phyloP scores from a whole-genome alignment of 2,113 vertebrate species.

The Fregata magnificens region DNA sequence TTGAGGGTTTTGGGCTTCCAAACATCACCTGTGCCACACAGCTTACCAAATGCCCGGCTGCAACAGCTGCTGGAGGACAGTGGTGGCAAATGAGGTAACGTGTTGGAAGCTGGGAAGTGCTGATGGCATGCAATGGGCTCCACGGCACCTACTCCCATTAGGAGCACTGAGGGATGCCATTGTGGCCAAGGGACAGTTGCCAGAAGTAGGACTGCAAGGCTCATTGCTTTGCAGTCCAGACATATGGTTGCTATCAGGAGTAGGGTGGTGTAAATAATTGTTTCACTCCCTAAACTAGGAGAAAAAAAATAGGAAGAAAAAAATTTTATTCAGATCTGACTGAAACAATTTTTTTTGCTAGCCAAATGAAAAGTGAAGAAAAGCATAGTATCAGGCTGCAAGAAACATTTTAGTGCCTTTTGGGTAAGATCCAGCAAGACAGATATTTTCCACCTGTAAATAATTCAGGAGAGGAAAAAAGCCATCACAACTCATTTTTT shows the following conservation, averaged over 20 bases:
- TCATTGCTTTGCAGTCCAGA: constrained; percentile 32
- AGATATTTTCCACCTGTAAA: constrained; percentile 64
- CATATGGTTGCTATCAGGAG: constrained; percentile 58
- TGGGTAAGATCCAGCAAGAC: constrained; percentile 35
- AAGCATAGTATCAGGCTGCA: background rate
- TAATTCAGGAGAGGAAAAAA: constrained; percentile 57
- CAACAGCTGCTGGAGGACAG: background rate
- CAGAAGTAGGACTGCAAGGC: constrained; percentile 30
- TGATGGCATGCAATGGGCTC: background rate
- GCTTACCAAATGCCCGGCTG: background rate
- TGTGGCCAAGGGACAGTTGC: constrained; percentile 34
- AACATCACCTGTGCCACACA: background rate
- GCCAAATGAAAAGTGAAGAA: background rate
- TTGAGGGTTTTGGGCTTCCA: background rate
- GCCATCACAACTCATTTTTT: constrained; percentile 16
- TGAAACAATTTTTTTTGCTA: background rate
- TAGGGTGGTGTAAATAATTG: constrained; percentile 18
- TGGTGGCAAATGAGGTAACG: background rate
- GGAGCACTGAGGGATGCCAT: background rate
- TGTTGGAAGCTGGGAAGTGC: background rate
- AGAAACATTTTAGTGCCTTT: constrained; percentile 32
- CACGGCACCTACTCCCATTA: constrained; percentile 5
- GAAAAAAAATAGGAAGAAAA: background rate
- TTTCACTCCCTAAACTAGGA: constrained; percentile 43
- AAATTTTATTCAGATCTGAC: background rate